Evolutionary conservation across 2,797 vertebrate genomes (phyloP), one percentile per base, ranked within the genome.

Genomic region (Enteromius viviparus): DNA sequence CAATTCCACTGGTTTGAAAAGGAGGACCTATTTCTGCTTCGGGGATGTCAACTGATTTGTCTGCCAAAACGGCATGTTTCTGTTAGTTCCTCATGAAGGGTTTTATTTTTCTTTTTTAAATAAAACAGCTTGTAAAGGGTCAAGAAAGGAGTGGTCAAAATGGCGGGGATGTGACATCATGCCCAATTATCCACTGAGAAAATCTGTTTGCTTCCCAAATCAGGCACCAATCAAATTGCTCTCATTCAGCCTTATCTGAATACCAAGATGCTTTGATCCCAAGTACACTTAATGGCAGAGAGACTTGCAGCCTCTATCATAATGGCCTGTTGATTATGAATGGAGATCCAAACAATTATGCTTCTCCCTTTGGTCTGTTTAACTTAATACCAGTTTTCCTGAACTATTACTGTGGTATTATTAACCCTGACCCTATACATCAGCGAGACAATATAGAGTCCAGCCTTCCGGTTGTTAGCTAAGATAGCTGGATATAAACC

Each of bases 311-410:
- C 80, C 83, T 58, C 78, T 88, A 89, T 82, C 51, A 89, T 87
- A 87, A 88, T 88, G 86, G 86, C 85, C 84, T 64, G 68, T 78
- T 88, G 88, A 87, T 89, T 86, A 86, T 89, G 84, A 89, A 89
- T 89, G 83, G 81, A 69, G 62, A 23, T 45, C 76, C 74, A 80
- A 83, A 82, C 53, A 68, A 80, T 85, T 88, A 82, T 51, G 85
- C 81, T 77, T 89, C 86, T 78, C 82, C 86, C 76, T 83, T 72
- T 19, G 19, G 81, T 81, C 78, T 87, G 74, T 84, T 85, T 80
- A 47, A 81, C 69, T 76, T n/a, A 49, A 77, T 78, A 66, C 65
- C 64, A 78, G 79, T 83, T 84, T 82, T 87, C 78, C 42, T 78
- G 83, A 78, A 80, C 76, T 85, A 83, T 85, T 85, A 85, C 60